Base-by-base conservation (phyloP, 2,113 vertebrate species). In the crab-eating macaque (Macaca fascicularis) region DNA sequence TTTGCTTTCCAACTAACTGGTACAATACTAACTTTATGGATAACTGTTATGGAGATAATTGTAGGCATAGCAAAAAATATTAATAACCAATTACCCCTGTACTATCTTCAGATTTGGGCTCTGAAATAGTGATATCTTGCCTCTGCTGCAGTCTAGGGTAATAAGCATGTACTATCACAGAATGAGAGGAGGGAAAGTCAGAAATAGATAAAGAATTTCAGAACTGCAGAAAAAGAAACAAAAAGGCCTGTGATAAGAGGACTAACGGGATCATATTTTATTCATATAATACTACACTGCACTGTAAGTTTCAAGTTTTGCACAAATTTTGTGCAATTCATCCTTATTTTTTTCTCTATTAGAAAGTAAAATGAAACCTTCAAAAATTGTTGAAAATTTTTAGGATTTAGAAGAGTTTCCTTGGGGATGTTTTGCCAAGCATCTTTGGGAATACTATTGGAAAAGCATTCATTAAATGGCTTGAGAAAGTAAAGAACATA, bases 341-440 rank as follows among this genome's bases (percentile, higher is more conserved):
- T 45, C 16, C 27, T 90, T 89, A n/a, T 27, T 59, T 96, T 80
- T 69, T 22, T 2, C 40, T 86, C 20, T 69, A 61, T 85, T 38
- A 64, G 20, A 90, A 93, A 85, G 50, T 74, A 43, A 95, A 94
- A 82, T 35, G 20, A 23, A 30, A 43, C 19, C 75, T 78, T 96
- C 40, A 81, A 40, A 11, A 64, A 64, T 30, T 30, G 61, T 30
- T 64, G 30, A 64, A 90, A 72, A 61, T 85, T 90, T 72, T 43
- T 90, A 81, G 7, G 92, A 87, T 93, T 79, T 76, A 90, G 38
- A 95, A 84, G 70, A 55, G 6, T 23, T 92, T 90, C 48, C 43
- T 95, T 82, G 0, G 13, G 43, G 43, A 57, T 64, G 83, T 93
- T 96, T 95, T 95, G 12, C 17, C 20, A 70, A 76, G 45, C 27